Evolutionary conservation across 1,140 invertebrate species (phyloP).

Genomic region (Hirudo medicinalis): DNA sequence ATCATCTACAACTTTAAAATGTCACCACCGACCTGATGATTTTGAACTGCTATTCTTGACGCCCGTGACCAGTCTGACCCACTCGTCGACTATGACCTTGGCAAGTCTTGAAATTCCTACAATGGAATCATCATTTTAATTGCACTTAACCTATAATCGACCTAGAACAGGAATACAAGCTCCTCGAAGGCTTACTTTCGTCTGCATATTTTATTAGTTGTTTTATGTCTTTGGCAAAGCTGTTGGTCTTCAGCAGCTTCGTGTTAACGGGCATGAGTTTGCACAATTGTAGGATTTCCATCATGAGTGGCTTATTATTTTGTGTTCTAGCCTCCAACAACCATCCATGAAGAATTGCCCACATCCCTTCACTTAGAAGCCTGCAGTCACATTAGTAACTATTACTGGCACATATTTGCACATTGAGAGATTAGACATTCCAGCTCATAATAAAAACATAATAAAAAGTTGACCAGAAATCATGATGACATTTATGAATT

Average conservation of each 20-base stretch:
- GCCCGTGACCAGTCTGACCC: background rate
- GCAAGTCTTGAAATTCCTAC: constrained; percentile 5
- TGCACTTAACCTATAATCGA: background rate
- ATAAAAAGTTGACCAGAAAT: too few relatives aligned
- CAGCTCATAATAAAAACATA: too few relatives aligned
- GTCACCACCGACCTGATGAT: background rate
- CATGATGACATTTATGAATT: too few relatives aligned
- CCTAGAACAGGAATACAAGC: too few relatives aligned
- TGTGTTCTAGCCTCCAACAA: background rate
- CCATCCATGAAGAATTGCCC: background rate
- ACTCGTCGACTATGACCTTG: background rate
- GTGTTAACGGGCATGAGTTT: constrained; percentile 3
- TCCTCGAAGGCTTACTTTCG: background rate
- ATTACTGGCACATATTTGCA: too few relatives aligned
- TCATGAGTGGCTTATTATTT: constrained; percentile 2
- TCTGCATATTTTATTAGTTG: constrained; percentile 4
- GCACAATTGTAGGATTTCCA: constrained; percentile 2
- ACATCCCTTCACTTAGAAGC: background rate
- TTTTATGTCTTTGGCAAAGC: constrained; percentile 5
- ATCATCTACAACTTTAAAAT: background rate
- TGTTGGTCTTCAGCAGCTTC: background rate
- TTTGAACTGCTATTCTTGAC: background rate
- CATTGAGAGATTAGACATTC: too few relatives aligned
- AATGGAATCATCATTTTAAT: background rate
- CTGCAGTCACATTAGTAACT: background rate